Evolutionary conservation across 2,797 vertebrate species (phyloP).

Genomic region (Eidolon dupreanum): DNA sequence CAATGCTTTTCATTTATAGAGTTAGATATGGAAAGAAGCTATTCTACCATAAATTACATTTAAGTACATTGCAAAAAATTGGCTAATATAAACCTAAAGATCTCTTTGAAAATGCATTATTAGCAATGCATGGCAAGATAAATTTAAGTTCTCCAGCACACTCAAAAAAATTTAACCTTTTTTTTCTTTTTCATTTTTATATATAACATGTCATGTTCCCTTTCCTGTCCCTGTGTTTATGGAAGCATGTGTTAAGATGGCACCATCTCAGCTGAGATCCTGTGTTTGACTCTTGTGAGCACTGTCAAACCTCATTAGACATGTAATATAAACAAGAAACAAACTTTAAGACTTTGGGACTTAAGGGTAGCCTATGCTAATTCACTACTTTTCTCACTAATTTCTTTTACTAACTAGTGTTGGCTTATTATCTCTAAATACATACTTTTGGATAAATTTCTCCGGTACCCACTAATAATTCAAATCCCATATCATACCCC

Average conservation of each 20-base stretch:
- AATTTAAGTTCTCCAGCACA: neutral
- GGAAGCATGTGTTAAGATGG: neutral
- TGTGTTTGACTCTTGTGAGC: neutral
- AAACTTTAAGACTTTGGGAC: neutral
- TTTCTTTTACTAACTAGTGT: slow-evolving; percentile 3
- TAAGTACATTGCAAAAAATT: neutral
- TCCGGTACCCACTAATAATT: neutral
- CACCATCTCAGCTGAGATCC: neutral
- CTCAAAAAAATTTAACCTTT: neutral
- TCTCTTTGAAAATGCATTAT: slow-evolving; percentile 3
- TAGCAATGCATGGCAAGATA: neutral
- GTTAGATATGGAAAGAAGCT: neutral
- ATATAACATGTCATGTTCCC: neutral
- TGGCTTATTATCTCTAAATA: neutral
- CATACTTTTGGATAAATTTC: neutral
- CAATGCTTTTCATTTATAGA: neutral
- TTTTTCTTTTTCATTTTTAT: neutral
- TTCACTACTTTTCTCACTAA: neutral
- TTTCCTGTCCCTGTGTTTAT: neutral
- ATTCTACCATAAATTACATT: neutral
- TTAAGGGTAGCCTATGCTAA: neutral
- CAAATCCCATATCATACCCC: neutral
- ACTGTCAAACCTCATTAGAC: neutral
- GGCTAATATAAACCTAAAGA: neutral
- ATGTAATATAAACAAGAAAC: neutral